These are phyloP conservation scores for Monarcha castaneiventris DNA, from an alignment of 2,113 vertebrate genomes.

Conservation along the genomic window DNA sequence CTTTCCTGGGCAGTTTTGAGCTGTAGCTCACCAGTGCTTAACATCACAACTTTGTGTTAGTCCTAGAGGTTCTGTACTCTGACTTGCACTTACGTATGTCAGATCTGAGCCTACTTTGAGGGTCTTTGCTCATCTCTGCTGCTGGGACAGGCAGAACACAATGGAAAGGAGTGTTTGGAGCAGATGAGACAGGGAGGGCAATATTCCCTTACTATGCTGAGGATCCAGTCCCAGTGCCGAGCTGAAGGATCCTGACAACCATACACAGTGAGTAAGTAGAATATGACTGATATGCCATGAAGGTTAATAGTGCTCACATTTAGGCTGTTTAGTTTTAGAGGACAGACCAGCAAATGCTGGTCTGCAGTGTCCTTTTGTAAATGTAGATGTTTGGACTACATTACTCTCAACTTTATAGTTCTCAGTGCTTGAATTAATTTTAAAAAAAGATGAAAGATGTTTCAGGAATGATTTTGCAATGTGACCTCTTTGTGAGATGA, in stretches of 20 bases:
- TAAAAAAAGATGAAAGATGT: neutral
- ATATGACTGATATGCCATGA: neutral
- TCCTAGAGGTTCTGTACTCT: neutral
- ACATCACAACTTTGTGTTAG: neutral
- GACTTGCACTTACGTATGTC: neutral
- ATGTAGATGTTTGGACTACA: neutral
- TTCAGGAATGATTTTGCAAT: neutral
- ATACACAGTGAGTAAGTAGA: no score
- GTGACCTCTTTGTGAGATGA: neutral
- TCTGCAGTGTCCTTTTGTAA: neutral
- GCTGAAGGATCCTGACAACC: neutral
- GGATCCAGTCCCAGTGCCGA: neutral
- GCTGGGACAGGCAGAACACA: fast-evolving
- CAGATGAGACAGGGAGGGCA: neutral
- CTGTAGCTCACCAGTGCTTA: neutral
- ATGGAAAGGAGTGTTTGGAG: neutral
- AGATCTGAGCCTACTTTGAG: neutral
- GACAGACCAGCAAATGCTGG: neutral
- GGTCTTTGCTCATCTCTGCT: neutral
- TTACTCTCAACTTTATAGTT: neutral
- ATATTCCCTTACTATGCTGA: neutral
- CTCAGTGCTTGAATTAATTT: neutral
- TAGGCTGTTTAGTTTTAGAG: neutral
- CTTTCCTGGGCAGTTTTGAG: neutral
- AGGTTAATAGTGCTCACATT: neutral